Percentiles rank a stretch among this genome's conserved stretches.
phyloP scores from a whole-genome alignment of 1,140 invertebrate genomes.

The Papilio xuthus region DNA sequence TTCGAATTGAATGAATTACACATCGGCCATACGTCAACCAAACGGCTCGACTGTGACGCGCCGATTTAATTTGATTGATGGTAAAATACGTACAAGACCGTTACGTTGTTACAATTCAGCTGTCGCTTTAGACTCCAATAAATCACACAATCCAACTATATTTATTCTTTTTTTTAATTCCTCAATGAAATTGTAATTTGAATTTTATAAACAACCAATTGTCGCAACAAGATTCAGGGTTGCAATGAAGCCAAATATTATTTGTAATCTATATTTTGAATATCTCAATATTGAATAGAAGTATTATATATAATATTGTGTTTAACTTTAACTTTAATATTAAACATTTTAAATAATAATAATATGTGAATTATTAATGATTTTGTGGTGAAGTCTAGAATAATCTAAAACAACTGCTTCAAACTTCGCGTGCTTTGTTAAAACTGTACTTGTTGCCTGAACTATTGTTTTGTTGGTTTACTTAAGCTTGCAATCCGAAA shows the following conservation, averaged over 20 bases:
- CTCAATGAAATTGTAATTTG: neutral
- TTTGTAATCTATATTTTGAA: too few species aligned
- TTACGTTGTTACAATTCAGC: neutral
- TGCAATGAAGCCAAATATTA: too few species aligned
- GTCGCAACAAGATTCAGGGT: too few species aligned
- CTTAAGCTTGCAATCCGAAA: conserved; percentile 18
- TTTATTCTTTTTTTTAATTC: neutral
- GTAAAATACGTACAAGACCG: conserved; percentile 11
- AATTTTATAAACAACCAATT: too few species aligned
- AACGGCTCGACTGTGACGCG: neutral
- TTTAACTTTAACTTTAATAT: too few species aligned
- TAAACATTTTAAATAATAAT: neutral
- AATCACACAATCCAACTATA: neutral
- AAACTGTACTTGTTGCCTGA: conserved; percentile 16
- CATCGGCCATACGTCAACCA: neutral
- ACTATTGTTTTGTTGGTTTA: conserved; percentile 27
- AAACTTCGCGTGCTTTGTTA: conserved; percentile 13
- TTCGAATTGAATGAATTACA: neutral
- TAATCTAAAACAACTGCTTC: neutral
- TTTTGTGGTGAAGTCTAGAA: neutral
- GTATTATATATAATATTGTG: neutral
- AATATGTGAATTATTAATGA: neutral
- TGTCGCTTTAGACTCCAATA: neutral
- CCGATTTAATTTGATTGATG: conserved; percentile 18
- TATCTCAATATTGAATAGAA: too few species aligned